Conservation (phyloP, 2,113 vertebrate species). For the Pangasianodon hypophthalmus region DNA sequence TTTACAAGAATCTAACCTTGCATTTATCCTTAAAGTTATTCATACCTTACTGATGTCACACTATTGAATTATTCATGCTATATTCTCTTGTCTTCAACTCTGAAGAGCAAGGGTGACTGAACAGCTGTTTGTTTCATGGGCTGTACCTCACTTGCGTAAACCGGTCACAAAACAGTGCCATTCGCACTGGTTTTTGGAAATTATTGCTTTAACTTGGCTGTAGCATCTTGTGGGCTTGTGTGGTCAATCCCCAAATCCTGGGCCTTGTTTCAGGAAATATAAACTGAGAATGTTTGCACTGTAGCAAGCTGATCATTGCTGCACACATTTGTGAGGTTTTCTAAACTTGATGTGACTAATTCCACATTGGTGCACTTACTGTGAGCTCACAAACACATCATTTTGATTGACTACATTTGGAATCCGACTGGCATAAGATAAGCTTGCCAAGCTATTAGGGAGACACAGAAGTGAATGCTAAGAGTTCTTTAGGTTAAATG, state of each 20-base stretch:
- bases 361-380: neutral
- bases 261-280: neutral
- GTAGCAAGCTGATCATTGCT: neutral
- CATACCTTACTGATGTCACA: neutral
- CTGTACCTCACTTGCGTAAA: neutral
- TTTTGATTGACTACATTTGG: neutral
- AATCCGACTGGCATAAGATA: neutral
- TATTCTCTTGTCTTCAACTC: neutral
- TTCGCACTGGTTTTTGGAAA: neutral
- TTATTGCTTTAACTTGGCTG: neutral
- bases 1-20: neutral
- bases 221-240: neutral
- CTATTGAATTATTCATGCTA: neutral
- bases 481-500: too few relatives aligned
- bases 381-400: neutral
- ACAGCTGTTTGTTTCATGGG: neutral
- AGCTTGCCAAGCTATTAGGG: neutral
- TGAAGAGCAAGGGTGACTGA: neutral
- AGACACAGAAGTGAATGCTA: too few relatives aligned
- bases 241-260: neutral
- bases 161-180: neutral
- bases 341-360: neutral
- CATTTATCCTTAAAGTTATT: neutral
- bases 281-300: neutral
- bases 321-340: neutral